Conservation (phyloP, 1,140 invertebrate genomes). For the Heterodera carotae region DNA sequence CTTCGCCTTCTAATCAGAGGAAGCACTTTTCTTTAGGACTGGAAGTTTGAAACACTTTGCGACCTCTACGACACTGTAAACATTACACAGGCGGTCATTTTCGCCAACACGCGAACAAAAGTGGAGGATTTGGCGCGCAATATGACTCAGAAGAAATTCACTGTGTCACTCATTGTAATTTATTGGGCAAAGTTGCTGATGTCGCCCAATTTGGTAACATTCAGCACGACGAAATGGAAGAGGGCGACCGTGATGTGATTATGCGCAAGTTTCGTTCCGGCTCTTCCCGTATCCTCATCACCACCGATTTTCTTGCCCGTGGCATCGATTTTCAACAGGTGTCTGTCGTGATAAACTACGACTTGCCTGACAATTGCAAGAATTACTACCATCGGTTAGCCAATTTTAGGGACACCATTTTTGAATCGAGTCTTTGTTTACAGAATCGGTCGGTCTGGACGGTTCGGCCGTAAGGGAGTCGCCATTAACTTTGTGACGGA, state of each 20-base stretch:
- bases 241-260: slow-evolving; percentile 92
- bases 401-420: not conserved
- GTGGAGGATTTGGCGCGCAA: slow-evolving; percentile 96
- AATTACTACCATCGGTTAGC: slow-evolving; percentile 95
- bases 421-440: slow-evolving; percentile 63
- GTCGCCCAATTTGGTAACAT: slow-evolving; percentile 11
- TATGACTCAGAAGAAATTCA: slow-evolving; percentile 91
- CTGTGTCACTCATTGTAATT: slow-evolving; percentile 91
- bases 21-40: slow-evolving; percentile 93
- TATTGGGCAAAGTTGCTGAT: not conserved
- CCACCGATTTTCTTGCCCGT: slow-evolving; percentile 91
- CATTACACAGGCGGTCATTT: slow-evolving; percentile 98
- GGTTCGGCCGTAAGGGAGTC: slow-evolving; percentile 99
- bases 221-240: slow-evolving; percentile 98
- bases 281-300: slow-evolving; percentile 92
- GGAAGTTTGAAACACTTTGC: slow-evolving; percentile 99
- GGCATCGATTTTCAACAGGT: slow-evolving; percentile 99
- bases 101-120: slow-evolving; percentile 96
- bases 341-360: slow-evolving; percentile 97
- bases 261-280: slow-evolving; percentile 98
- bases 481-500: slow-evolving; percentile 98
- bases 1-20: too few species aligned
- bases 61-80: slow-evolving; percentile 97
- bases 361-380: slow-evolving; percentile 94
- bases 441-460: slow-evolving; percentile 98